phyloP scores from a whole-genome alignment of 2,797 vertebrate species.

The Stomatorhinus walkeri region DNA sequence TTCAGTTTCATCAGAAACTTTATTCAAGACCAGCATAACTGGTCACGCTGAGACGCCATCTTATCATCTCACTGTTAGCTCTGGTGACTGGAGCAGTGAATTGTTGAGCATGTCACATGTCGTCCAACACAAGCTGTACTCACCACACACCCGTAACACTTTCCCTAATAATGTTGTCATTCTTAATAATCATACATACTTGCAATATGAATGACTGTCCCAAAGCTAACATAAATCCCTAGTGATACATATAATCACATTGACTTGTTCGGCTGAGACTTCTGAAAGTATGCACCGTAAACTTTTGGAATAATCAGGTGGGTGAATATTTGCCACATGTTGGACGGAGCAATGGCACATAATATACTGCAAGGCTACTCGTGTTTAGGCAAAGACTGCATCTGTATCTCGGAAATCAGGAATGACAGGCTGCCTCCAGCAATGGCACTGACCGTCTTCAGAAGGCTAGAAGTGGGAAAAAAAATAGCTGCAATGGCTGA shows the following conservation, averaged over 20 bases:
- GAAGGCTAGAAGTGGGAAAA: conserved; percentile 18
- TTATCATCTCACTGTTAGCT: not conserved
- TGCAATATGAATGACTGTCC: not conserved
- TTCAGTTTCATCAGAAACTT: not conserved
- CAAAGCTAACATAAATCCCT: not conserved
- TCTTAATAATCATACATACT: not conserved
- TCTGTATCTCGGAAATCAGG: conserved; percentile 30
- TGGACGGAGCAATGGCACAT: not conserved
- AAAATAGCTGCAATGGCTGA: conserved; percentile 18
- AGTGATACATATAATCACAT: not conserved
- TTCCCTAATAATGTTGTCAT: conserved; percentile 2
- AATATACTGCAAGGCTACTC: not conserved
- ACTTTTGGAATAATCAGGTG: not conserved
- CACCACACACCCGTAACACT: not conserved
- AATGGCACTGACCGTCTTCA: conserved; percentile 32
- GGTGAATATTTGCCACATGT: not conserved
- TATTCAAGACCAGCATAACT: not conserved
- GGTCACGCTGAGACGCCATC: not conserved
- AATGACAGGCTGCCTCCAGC: conserved; percentile 41
- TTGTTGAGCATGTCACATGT: not conserved
- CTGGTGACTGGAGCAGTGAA: not conserved
- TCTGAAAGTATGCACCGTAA: not conserved
- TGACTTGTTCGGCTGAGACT: not conserved
- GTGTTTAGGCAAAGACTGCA: conserved; percentile 23
- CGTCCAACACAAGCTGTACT: not conserved